These are phyloP conservation scores for Vanessa cardui DNA, from an alignment of 2,888 invertebrate genomes.

Conservation along the genomic window DNA sequence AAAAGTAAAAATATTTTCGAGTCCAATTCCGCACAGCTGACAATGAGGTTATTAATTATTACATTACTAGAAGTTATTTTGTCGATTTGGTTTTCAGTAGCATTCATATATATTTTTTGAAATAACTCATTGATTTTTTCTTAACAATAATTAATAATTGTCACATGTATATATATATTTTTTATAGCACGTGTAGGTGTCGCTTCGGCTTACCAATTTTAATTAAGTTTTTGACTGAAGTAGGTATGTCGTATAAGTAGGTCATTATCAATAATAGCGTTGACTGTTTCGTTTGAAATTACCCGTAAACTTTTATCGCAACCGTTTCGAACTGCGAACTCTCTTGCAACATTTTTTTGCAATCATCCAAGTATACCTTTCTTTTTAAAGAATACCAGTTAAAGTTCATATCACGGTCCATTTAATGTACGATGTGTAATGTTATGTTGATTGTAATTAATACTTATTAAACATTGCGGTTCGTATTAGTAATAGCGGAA, in stretches of 20 bases:
- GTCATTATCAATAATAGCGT: slow-evolving; percentile 76
- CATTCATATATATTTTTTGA: too few relatives aligned
- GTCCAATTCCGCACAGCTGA: too few relatives aligned
- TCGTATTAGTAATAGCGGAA: not conserved
- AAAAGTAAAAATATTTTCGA: too few relatives aligned
- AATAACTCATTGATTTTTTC: too few relatives aligned
- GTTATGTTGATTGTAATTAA: slow-evolving; percentile 24
- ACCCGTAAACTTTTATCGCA: slow-evolving; percentile 71
- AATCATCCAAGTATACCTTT: slow-evolving; percentile 33
- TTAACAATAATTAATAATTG: too few relatives aligned
- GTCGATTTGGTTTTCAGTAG: too few relatives aligned
- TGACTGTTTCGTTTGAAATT: slow-evolving; percentile 72
- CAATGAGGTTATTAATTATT: too few relatives aligned
- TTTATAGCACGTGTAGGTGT: slow-evolving; percentile 28
- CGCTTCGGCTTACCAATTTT: too few relatives aligned
- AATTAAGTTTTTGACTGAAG: slow-evolving; percentile 40
- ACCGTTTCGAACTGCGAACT: slow-evolving; percentile 60
- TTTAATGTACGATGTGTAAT: slow-evolving; percentile 29
- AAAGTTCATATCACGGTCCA: slow-evolving; percentile 34
- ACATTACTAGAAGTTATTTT: too few relatives aligned
- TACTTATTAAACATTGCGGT: slow-evolving; percentile 17
- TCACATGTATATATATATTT: not conserved
- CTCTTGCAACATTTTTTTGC: slow-evolving; percentile 55
- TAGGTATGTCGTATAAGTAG: slow-evolving; percentile 56
- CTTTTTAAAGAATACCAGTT: slow-evolving; percentile 35